These are phyloP conservation scores for Triplophysa yarkandensis DNA, from an alignment of 2,797 vertebrate genomes.

Conservation along the genomic window DNA sequence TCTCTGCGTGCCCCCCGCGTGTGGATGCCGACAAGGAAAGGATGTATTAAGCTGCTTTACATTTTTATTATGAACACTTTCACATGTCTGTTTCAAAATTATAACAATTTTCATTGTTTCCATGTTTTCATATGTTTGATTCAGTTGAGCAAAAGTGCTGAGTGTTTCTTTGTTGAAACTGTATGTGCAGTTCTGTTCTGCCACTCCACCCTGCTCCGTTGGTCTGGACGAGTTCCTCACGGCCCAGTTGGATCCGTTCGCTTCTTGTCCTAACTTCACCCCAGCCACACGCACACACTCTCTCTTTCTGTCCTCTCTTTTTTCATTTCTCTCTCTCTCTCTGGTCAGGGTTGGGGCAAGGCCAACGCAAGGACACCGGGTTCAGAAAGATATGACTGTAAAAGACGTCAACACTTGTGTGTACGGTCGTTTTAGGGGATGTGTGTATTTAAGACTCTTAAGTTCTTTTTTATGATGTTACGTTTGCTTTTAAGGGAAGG, in stretches of 20 bases:
- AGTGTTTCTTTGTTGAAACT: conserved; percentile 26
- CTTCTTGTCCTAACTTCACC: conserved; percentile 63
- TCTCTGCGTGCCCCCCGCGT: neutral
- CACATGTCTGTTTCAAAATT: too few relatives aligned
- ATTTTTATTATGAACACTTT: too few relatives aligned
- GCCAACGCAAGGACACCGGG: conserved; percentile 40
- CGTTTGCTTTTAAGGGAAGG: conserved; percentile 29
- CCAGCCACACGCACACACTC: conserved; percentile 24
- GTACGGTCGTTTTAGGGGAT: conserved; percentile 11
- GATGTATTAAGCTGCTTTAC: too few relatives aligned
- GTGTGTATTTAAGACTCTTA: conserved; percentile 21
- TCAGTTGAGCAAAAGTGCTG: conserved; percentile 31
- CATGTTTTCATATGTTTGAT: conserved; percentile 21
- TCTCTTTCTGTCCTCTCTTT: conserved; percentile 30
- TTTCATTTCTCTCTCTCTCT: conserved; percentile 42
- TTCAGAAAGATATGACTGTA: conserved; percentile 22
- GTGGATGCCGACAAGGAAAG: neutral
- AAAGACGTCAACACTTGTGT: conserved; percentile 15
- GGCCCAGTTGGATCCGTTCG: conserved; percentile 61
- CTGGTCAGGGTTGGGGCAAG: conserved; percentile 49
- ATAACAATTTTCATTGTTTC: neutral
- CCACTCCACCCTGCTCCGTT: conserved; percentile 45
- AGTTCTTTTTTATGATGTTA: conserved; percentile 27
- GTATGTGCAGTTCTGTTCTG: conserved; percentile 42
- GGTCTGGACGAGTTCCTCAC: conserved; percentile 61